A percentile compares a stretch with the other conserved stretches of the same genome.
Conservation (phyloP, 2,888 invertebrate species). For the Sabellastarte sp. region DNA sequence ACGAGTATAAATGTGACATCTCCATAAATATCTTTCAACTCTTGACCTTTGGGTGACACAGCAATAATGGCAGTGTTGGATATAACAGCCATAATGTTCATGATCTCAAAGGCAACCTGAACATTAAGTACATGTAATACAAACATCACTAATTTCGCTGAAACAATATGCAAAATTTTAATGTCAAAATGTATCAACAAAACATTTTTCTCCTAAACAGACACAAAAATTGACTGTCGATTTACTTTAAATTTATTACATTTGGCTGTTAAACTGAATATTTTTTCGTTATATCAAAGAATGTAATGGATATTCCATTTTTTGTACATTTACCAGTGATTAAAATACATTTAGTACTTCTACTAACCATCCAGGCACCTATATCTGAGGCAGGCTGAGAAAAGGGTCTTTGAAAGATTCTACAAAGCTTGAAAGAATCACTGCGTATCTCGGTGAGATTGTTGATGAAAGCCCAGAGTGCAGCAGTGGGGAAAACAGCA, state of each 20-base stretch:
- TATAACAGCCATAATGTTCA: constrained; percentile 69
- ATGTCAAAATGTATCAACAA: too few species aligned
- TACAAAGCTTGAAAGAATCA: constrained; percentile 74
- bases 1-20: constrained; percentile 65
- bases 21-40: constrained; percentile 58
- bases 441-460: constrained; percentile 74
- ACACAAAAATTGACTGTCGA: too few species aligned
- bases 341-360: too few species aligned
- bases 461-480: constrained; percentile 73
- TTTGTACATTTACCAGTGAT: too few species aligned
- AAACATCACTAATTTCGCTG: too few species aligned
- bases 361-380: constrained; percentile 72
- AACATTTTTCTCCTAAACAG: too few species aligned
- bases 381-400: constrained; percentile 64
- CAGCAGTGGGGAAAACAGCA: constrained; percentile 75
- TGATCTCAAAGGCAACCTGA: constrained; percentile 69
- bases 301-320: too few species aligned
- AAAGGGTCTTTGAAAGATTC: constrained; percentile 71
- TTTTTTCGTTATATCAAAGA: too few species aligned
- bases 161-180: too few species aligned
- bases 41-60: constrained; percentile 68
- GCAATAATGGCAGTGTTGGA: constrained; percentile 75
- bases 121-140: too few species aligned
- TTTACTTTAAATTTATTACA: too few species aligned
- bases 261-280: too few species aligned